These are phyloP conservation scores for Gymnoscelis rufifasciata DNA, from an alignment of 2,888 invertebrate species.

Conservation along the genomic window DNA sequence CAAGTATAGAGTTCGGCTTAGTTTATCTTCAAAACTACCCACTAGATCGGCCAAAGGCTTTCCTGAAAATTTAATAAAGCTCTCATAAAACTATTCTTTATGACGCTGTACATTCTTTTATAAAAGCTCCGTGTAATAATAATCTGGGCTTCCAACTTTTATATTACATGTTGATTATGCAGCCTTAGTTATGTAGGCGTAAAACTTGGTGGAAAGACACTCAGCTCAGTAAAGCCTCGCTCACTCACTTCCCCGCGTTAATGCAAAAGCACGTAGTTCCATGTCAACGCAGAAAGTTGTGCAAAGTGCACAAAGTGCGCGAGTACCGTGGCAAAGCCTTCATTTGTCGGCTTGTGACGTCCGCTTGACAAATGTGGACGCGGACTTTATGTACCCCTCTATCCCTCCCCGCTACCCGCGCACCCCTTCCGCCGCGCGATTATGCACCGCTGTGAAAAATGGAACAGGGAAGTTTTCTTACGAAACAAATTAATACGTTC, in stretches of 20 bases:
- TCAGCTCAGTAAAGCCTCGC: slow-evolving; percentile 60
- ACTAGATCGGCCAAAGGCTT: slow-evolving; percentile 13
- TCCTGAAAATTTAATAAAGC: slow-evolving; percentile 22
- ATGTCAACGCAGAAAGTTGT: slow-evolving; percentile 73
- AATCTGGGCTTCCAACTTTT: slow-evolving; percentile 29
- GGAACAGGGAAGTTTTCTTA: slow-evolving; percentile 44
- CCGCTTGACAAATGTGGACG: slow-evolving; percentile 77
- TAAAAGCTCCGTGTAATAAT: slow-evolving; percentile 23
- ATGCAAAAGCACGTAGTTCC: slow-evolving; percentile 75
- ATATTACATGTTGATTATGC: slow-evolving; percentile 68
- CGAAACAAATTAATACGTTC: slow-evolving; percentile 35
- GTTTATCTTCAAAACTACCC: neutral
- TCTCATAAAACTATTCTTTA: slow-evolving; percentile 17
- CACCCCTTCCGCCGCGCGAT: slow-evolving; percentile 55
- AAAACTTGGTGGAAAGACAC: slow-evolving; percentile 69
- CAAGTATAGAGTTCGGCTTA: slow-evolving; percentile 53
- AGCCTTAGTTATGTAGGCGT: slow-evolving; percentile 57
- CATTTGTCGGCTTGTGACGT: slow-evolving; percentile 78
- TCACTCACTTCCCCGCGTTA: slow-evolving; percentile 66
- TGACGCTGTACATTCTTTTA: slow-evolving; percentile 25
- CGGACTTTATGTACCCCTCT: slow-evolving; percentile 55
- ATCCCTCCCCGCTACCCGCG: too few relatives aligned
- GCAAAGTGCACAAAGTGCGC: slow-evolving; percentile 76
- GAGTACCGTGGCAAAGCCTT: slow-evolving; percentile 74
- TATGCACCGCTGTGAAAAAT: slow-evolving; percentile 66